Evolutionary conservation across 2,888 invertebrate species (phyloP), one percentile per base, ranked within the genome.

Genomic region (Papilio demoleus): DNA sequence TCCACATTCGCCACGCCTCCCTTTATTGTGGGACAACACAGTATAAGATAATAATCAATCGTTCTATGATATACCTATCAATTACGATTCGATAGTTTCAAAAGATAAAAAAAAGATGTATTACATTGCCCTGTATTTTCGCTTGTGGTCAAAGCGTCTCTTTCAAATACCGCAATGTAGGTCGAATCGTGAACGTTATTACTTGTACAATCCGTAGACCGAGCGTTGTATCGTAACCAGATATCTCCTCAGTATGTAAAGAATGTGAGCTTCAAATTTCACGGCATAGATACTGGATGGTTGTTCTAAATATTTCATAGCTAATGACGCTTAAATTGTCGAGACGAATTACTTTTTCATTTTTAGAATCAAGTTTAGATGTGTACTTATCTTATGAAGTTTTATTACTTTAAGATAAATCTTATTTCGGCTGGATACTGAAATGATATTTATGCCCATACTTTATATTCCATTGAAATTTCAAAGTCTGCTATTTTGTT

Each of bases 11-110:
- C 77, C 75, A 74, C 82, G 83, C 80, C 86, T 79, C 85, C 83
- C 78, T 73, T 68, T 86, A 88, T 88, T 87, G 83, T 86, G 72
- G 84, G 76, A 81, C 86, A 85, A 79, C 78, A 81, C 82, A 81
- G 82, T 78, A 63, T 80, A 80, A 74, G 78, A 74, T 75, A 78
- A 78, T 77, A 76, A 85, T 83, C 84, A 84, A 84, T 88, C 83
- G 82, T 79, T 59, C 19, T 64, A 83, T 81, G 81, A 72, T 67
- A 59, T 76, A 82, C 79, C 81, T 83, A 84, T 83, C 80, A 77
- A 83, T 85, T 84, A 87, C 77, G 71, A 79, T 79, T 71, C 75
- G 79, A 82, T 81, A 78, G 78, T 84, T 85, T 79, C 81, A 82
- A 86, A 85, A 81, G 80, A 79, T 78, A 79, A 79, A 80, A 84